A percentile compares a stretch with the other conserved stretches of the same genome.
Conservation (phyloP, 2,113 vertebrate species). For the Calypte anna region DNA sequence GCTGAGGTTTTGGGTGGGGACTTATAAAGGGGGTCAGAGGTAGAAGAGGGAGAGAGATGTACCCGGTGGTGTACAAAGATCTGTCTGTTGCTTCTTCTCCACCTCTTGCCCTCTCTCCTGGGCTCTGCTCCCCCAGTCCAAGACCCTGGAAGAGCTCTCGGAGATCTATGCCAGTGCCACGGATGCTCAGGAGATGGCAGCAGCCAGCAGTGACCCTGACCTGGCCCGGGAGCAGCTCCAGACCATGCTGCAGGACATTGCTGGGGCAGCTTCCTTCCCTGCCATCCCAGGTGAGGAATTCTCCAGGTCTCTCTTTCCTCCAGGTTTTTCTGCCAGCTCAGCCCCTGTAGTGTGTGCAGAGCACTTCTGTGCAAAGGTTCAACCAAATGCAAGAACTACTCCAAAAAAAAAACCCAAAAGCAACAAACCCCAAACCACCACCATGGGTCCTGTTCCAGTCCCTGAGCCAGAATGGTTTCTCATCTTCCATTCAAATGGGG, state of each 20-base stretch:
- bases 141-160: constrained; percentile 78
- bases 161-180: constrained; percentile 79
- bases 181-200: constrained; percentile 81
- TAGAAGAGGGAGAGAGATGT: background rate
- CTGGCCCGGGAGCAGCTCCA: constrained; percentile 78
- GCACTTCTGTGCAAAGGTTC: background rate
- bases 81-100: too few relatives aligned
- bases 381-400: background rate
- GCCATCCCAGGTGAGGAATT: background rate
- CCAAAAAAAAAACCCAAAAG: too few relatives aligned
- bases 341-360: accelerated
- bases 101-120: background rate
- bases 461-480: background rate
- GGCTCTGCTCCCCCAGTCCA: constrained; percentile 53
- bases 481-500: background rate
- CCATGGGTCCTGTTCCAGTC: accelerated
- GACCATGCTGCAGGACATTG: constrained; percentile 77
- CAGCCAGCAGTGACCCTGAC: constrained; percentile 50
- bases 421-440: background rate
- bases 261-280: constrained; percentile 75
- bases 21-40: accelerated
- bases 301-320: accelerated
- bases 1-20: background rate
- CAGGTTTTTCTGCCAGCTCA: accelerated
- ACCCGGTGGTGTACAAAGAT: background rate